Evolutionary conservation across 2,888 invertebrate genomes (phyloP), one percentile per base, ranked within the genome.

Genomic region (Operophtera brumata): DNA sequence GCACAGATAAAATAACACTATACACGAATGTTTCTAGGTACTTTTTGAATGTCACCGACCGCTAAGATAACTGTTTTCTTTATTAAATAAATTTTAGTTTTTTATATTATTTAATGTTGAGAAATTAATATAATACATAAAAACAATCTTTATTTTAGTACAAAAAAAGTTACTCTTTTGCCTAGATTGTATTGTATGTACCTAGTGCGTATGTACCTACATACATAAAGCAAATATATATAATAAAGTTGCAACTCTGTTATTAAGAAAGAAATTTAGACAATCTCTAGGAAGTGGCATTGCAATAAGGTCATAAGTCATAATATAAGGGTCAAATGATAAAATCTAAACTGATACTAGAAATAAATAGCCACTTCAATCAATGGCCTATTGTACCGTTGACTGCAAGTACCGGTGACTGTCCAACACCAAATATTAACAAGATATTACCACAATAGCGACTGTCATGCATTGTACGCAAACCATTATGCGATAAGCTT

Each of bases 321-420:
- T 20, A 35, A 30, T n/a, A 36, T 32, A 46, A 47, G 51, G 55
- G 54, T 54, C 47, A 55, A 30, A 32, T 13, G 52, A 35, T 48
- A 49, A 39, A 54, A 52, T 47, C 44, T 59, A 41, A 44, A 46
- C 50, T 51, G 41, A 48, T n/a, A 40, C 40, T 37, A 5, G 41
- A 14, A 35, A 54, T 58, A 37, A 47, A 44, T 28, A 13, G 26
- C 34, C 26, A 14, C 51, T 54, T 35, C 59, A 59, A 59, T 57
- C 57, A 54, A 52, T 44, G 42, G 10, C 7, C 39, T 32, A 56
- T 61, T 61, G 56, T 56, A 20, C 28, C 40, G 37, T 20, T 14
- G 25, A 36, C 35, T 41, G n/a, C n/a, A n/a, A n/a, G n/a, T 39
- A 25, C 36, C n/a, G 25, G 28, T 11, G 12, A 20, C 12, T 1